A percentile compares a stretch with the other conserved stretches of the same genome.
Conservation (phyloP, 2,113 vertebrate species). For the Phyllostomus hastatus region DNA sequence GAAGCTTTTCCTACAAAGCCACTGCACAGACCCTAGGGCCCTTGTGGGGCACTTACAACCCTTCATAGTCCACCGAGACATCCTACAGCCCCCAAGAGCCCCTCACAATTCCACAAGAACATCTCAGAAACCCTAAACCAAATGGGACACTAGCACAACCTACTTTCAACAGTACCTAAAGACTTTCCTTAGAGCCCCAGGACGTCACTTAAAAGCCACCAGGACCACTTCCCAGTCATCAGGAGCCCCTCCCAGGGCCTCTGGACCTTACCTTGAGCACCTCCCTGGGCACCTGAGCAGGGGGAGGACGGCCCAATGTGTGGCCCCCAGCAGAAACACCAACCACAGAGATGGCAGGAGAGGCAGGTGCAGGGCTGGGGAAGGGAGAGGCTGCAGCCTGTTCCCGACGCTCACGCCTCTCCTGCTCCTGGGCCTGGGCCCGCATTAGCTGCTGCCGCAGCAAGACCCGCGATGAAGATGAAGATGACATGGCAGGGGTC, state of each 20-base stretch:
- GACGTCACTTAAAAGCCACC: not conserved
- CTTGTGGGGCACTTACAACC: not conserved
- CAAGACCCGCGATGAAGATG: conserved; percentile 87
- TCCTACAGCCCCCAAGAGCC: not conserved
- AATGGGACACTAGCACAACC: not conserved
- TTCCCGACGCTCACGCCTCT: conserved; percentile 87
- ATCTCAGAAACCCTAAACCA: not conserved
- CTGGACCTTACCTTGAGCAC: conserved; percentile 87
- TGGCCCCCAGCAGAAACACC: conserved; percentile 70
- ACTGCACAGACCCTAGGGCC: not conserved
- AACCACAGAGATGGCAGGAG: conserved; percentile 87
- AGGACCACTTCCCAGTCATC: not conserved
- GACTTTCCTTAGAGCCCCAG: not conserved
- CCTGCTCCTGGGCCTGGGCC: conserved; percentile 91
- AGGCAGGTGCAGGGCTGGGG: conserved; percentile 78
- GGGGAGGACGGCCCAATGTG: conserved; percentile 79
- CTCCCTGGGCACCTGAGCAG: conserved; percentile 90
- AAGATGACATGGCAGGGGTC: conserved; percentile 72
- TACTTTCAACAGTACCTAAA: not conserved
- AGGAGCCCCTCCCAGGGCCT: not conserved
- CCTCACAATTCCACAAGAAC: not conserved
- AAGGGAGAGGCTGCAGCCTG: conserved; percentile 79
- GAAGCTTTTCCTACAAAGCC: not conserved
- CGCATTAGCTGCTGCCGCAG: conserved; percentile 92
- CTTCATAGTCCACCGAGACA: not conserved